Percentiles rank a stretch among this genome's conserved stretches.
These are phyloP conservation scores for Allolobophora icterica DNA, from an alignment of 2,888 invertebrate genomes.

Conservation along the genomic window DNA sequence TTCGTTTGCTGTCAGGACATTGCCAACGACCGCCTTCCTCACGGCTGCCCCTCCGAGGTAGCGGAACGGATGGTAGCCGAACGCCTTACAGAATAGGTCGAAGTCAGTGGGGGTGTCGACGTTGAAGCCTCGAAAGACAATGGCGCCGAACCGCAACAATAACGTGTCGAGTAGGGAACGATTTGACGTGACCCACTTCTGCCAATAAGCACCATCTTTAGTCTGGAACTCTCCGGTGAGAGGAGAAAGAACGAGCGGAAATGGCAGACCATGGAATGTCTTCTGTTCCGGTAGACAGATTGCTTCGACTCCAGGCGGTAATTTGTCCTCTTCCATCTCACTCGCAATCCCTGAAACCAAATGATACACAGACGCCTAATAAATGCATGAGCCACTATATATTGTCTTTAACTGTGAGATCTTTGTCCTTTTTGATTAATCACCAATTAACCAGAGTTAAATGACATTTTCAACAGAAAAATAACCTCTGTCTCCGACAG, in stretches of 20 bases:
- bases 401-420: neutral
- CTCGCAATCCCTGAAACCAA: neutral
- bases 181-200: constrained; percentile 47
- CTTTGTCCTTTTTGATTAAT: neutral
- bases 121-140: constrained; percentile 54
- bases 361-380: neutral
- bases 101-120: constrained; percentile 51
- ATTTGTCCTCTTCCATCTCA: neutral
- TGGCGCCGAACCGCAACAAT: constrained; percentile 51
- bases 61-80: constrained; percentile 50
- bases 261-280: constrained; percentile 47
- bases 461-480: neutral
- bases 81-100: constrained; percentile 51
- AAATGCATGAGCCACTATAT: too few relatives aligned
- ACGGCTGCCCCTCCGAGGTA: constrained; percentile 56
- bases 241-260: constrained; percentile 50
- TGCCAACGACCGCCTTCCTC: constrained; percentile 49
- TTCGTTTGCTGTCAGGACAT: constrained; percentile 56
- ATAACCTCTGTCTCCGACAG: neutral
- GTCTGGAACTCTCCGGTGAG: neutral
- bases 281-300: constrained; percentile 47
- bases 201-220: neutral
- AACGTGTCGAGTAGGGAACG: constrained; percentile 42
- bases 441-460: too few relatives aligned
- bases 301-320: neutral